phyloP scores from a whole-genome alignment of 2,888 invertebrate genomes.

The Rugalucina vietnamica region DNA sequence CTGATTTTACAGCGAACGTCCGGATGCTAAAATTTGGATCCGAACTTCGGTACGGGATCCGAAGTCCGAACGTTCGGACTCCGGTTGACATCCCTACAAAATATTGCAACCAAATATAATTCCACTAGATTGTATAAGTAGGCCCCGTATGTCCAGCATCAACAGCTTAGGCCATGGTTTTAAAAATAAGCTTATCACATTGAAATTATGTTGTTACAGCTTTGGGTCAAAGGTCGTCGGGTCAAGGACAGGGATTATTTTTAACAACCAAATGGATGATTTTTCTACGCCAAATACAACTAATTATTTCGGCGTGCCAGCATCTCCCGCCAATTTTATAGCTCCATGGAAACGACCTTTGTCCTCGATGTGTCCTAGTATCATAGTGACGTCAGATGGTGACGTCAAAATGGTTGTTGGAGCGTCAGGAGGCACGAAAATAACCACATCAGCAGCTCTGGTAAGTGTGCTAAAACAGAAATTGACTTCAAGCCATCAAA shows the following conservation, averaged over 20 bases:
- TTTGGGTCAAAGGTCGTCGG: constrained; percentile 89
- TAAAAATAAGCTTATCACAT: too few relatives aligned
- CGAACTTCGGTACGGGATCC: too few relatives aligned
- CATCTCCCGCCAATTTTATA: constrained; percentile 93
- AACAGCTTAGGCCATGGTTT: too few relatives aligned
- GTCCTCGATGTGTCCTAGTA: constrained; percentile 95
- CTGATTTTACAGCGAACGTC: too few relatives aligned
- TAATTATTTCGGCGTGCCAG: constrained; percentile 84
- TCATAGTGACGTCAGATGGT: constrained; percentile 89
- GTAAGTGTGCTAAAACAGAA: too few relatives aligned
- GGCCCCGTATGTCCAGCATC: too few relatives aligned
- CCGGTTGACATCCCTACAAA: too few relatives aligned
- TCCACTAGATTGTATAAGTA: too few relatives aligned
- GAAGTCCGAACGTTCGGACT: too few relatives aligned
- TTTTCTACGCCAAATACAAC: constrained; percentile 88
- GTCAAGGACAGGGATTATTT: constrained; percentile 89
- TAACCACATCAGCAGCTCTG: constrained; percentile 90
- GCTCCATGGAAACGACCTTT: constrained; percentile 92
- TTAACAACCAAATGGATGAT: constrained; percentile 96
- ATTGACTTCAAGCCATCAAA: too few relatives aligned
- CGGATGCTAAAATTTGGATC: too few relatives aligned
- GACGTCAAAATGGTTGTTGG: constrained; percentile 90
- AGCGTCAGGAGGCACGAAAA: constrained; percentile 95
- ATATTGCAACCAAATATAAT: too few relatives aligned
- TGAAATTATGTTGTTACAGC: constrained; percentile 87